phyloP scores from a whole-genome alignment of 2,888 invertebrate genomes.

The Leistus spinibarbis region DNA sequence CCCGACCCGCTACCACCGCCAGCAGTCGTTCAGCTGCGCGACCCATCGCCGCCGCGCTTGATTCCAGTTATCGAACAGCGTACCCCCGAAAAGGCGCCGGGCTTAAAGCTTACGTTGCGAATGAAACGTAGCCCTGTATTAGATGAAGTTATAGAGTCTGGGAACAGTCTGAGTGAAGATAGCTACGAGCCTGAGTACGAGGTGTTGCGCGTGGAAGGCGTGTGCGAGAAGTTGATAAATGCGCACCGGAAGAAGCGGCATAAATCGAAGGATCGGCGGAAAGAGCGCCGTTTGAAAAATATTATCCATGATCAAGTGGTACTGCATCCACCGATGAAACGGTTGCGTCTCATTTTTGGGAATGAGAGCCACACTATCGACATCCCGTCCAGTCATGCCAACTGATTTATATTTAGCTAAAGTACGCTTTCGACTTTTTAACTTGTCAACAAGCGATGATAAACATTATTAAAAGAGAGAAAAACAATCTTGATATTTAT shows the following conservation, averaged over 20 bases:
- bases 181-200: constrained; percentile 80
- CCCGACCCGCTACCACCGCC: neutral
- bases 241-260: constrained; percentile 67
- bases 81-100: constrained; percentile 51
- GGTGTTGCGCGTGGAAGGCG: constrained; percentile 81
- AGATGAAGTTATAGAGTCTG: constrained; percentile 84
- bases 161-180: constrained; percentile 70
- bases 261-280: constrained; percentile 61
- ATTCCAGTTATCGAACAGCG: constrained; percentile 45
- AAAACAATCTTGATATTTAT: constrained; percentile 23
- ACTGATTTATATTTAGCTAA: constrained; percentile 49
- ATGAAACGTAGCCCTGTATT: constrained; percentile 87
- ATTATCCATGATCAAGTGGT: constrained; percentile 57
- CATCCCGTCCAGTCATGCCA: constrained; percentile 76
- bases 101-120: constrained; percentile 77
- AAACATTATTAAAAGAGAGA: constrained; percentile 18
- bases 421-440: constrained; percentile 39
- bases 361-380: constrained; percentile 89
- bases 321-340: constrained; percentile 78
- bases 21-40: constrained; percentile 8
- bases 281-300: constrained; percentile 51
- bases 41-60: constrained; percentile 28
- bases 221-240: constrained; percentile 70
- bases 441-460: neutral
- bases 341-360: constrained; percentile 84